Percentiles rank a stretch among this genome's conserved stretches.
Evolutionary conservation across 1,140 invertebrate genomes (phyloP).

Genomic region (Teleogryllus occipitalis): DNA sequence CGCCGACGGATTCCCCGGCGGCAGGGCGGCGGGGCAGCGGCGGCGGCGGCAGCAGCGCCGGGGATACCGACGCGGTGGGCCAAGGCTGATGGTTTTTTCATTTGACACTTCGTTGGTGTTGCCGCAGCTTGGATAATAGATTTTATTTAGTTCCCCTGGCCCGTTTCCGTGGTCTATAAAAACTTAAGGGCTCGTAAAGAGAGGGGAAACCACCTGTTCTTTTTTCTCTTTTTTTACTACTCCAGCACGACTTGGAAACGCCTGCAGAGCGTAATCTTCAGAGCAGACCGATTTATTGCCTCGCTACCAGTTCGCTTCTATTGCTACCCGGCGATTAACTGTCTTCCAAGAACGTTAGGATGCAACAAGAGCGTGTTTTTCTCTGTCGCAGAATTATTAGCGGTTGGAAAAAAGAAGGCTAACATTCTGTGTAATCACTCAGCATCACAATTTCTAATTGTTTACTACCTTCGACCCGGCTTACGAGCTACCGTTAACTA

Average conservation of each 20-base stretch:
- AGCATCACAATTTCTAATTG: constrained; percentile 5
- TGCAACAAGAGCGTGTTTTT: neutral
- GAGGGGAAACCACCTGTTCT: neutral
- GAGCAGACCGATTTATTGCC: neutral
- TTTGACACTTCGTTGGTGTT: neutral
- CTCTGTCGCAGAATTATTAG: constrained; percentile 4
- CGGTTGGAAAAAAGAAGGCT: neutral
- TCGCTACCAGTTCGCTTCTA: neutral
- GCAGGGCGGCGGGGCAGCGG: too few species aligned
- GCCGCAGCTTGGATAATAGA: neutral
- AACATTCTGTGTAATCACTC: constrained; percentile 4
- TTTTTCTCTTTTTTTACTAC: neutral
- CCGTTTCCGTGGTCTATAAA: neutral
- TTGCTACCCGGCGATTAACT: neutral
- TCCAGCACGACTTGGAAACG: neutral
- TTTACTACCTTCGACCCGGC: neutral
- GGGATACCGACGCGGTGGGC: too few species aligned
- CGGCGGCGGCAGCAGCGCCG: too few species aligned
- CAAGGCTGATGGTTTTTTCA: neutral
- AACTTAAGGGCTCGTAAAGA: neutral
- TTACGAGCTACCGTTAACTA: neutral
- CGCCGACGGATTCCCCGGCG: too few species aligned
- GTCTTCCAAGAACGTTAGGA: neutral
- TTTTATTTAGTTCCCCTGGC: constrained; percentile 4
- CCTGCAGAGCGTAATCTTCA: neutral